phyloP scores from a whole-genome alignment of 2,113 vertebrate genomes.

The Erpornis zantholeuca region DNA sequence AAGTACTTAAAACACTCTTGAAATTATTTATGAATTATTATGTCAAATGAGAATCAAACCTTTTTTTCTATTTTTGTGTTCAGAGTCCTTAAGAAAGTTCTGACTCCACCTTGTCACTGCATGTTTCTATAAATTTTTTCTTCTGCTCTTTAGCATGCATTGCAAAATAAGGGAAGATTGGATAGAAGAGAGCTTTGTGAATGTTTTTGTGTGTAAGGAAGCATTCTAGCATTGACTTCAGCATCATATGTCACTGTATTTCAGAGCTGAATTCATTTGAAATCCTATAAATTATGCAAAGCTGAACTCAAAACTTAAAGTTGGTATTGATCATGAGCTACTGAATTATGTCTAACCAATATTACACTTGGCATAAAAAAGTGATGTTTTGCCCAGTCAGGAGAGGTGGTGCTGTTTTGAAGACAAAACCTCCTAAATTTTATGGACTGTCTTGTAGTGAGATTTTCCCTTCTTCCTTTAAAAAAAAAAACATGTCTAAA shows the following conservation, averaged over 20 bases:
- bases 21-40: neutral
- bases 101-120: neutral
- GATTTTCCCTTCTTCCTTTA: neutral
- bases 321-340: neutral
- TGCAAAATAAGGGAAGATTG: neutral
- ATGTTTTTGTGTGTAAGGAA: neutral
- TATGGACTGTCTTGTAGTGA: neutral
- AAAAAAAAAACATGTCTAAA: neutral
- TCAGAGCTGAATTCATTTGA: neutral
- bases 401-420: neutral
- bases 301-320: neutral
- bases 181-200: neutral
- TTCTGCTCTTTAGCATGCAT: neutral
- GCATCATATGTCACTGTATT: neutral
- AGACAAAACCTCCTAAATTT: neutral
- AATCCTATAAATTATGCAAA: neutral
- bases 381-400: neutral
- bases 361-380: neutral
- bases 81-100: neutral
- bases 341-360: neutral
- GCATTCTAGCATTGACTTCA: neutral
- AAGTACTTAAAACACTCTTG: neutral
- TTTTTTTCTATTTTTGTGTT: neutral
- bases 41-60: neutral
- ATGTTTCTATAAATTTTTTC: neutral